Conservation (phyloP, 2,113 vertebrate species). For the Helogale parvula region DNA sequence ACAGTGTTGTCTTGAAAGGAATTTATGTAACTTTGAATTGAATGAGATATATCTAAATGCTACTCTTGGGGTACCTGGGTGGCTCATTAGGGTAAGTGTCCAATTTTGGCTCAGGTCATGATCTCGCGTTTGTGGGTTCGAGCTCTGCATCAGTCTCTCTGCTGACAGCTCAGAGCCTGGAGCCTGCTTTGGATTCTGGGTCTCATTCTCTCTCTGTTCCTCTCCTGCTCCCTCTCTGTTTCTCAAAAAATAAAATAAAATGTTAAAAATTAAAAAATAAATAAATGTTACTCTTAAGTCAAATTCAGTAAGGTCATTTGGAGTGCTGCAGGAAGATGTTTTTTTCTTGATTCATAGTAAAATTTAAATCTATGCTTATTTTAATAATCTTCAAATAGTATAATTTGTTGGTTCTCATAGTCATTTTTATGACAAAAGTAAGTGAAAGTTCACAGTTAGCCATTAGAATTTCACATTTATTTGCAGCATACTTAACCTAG, state of each 20-base stretch:
- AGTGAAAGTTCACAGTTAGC: not conserved
- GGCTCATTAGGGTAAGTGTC: no score
- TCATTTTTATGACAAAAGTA: not conserved
- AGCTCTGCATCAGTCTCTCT: no score
- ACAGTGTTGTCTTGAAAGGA: not conserved
- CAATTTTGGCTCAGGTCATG: no score
- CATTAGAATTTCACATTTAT: not conserved
- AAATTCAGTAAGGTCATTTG: not conserved
- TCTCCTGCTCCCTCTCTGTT: no score
- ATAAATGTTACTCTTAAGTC: not conserved
- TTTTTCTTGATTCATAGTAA: slow-evolving; percentile 17
- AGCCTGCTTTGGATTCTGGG: no score
- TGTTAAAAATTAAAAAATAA: no score
- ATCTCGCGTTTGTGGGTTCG: no score
- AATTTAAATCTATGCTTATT: not conserved
- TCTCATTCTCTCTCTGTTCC: no score
- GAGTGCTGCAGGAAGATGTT: not conserved
- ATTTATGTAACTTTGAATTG: not conserved
- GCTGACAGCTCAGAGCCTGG: no score
- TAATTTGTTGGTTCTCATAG: not conserved
- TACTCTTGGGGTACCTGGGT: not conserved
- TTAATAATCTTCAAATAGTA: not conserved
- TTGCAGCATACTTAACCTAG: not conserved
- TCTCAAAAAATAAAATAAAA: no score
- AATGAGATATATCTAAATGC: not conserved